phyloP scores from a whole-genome alignment of 1,140 invertebrate genomes.

The Wiebesia pumilae region DNA sequence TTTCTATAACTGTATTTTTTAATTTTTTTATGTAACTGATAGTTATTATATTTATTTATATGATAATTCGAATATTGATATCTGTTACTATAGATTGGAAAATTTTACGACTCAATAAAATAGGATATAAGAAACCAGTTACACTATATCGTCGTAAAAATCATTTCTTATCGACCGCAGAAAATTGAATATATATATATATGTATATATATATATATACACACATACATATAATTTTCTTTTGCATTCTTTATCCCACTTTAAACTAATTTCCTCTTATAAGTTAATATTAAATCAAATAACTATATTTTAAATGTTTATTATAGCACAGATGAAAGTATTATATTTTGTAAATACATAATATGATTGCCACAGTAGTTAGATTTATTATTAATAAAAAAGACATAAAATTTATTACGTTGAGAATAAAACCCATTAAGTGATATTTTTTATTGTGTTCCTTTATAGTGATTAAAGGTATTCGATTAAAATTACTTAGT shows the following conservation, averaged over 20 bases:
- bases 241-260: background rate
- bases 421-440: background rate
- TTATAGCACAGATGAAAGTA: background rate
- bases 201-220: no score
- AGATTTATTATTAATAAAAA: background rate
- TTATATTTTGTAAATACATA: background rate
- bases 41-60: slow-evolving; percentile 7
- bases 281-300: background rate
- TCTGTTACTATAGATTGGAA: background rate
- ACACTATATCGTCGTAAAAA: slow-evolving; percentile 4
- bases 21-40: background rate
- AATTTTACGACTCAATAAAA: slow-evolving; percentile 18
- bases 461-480: background rate
- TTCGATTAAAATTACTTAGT: background rate
- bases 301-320: background rate
- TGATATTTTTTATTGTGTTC: background rate
- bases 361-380: background rate
- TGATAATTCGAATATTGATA: slow-evolving; percentile 21
- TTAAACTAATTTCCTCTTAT: background rate
- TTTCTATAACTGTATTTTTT: background rate
- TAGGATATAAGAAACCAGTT: slow-evolving; percentile 8
- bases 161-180: slow-evolving; percentile 2
- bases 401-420: background rate
- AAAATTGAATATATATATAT: slow-evolving; percentile 18
- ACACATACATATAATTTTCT: no score